Conservation (phyloP, 2,113 vertebrate species). For the Tinamus guttatus region DNA sequence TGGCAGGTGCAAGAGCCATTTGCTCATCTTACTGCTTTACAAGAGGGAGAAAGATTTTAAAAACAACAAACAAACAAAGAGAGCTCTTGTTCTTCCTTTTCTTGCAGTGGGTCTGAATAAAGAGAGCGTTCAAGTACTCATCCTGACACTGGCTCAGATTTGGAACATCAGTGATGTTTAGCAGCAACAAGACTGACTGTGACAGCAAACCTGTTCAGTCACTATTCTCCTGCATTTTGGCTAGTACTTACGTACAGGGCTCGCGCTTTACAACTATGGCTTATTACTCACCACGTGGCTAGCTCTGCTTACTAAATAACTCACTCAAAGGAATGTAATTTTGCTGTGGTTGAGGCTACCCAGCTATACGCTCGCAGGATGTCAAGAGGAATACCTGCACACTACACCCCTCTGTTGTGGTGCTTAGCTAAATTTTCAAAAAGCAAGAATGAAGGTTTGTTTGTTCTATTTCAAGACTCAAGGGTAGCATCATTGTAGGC, state of each 20-base stretch:
- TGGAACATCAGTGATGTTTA: background rate
- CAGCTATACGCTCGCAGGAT: accelerated
- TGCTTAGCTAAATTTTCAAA: background rate
- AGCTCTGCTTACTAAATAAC: background rate
- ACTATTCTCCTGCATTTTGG: background rate
- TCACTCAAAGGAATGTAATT: background rate
- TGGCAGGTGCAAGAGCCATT: slow-evolving; percentile 50
- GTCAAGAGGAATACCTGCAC: background rate
- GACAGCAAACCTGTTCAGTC: background rate
- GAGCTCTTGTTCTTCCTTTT: background rate
- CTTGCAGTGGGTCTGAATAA: background rate
- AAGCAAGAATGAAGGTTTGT: no score
- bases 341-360: background rate
- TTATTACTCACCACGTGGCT: background rate
- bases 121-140: background rate
- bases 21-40: slow-evolving; percentile 34
- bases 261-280: background rate
- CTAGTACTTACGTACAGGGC: background rate
- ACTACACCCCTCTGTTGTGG: accelerated
- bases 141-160: background rate
- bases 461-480: background rate
- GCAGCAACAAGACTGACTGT: background rate
- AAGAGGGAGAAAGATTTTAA: slow-evolving; percentile 3
- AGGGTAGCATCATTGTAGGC: background rate
- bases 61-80: background rate